These are phyloP conservation scores for Furcifer pardalis DNA, from an alignment of 2,797 vertebrate genomes.

Conservation along the genomic window DNA sequence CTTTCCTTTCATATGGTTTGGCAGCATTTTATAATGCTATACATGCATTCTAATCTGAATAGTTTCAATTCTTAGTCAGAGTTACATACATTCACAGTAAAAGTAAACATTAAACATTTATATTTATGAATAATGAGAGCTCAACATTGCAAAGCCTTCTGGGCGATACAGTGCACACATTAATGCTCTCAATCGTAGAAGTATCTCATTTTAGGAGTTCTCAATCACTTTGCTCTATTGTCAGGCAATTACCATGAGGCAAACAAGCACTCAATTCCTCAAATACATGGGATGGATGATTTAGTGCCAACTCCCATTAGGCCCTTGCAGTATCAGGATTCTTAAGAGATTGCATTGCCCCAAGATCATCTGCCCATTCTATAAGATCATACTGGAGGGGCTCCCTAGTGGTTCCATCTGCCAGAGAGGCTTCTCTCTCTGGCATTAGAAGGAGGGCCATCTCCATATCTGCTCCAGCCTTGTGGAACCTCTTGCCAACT, in stretches of 20 bases:
- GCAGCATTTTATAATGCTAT: constrained; percentile 41
- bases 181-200: not conserved
- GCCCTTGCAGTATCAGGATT: not conserved
- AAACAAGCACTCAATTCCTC: not conserved
- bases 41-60: constrained; percentile 27
- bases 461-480: too few species aligned
- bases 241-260: not conserved
- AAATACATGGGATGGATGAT: not conserved
- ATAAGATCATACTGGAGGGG: too few species aligned
- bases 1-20: constrained; percentile 27
- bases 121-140: not conserved
- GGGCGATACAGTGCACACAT: not conserved
- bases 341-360: too few species aligned
- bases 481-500: too few species aligned
- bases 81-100: not conserved
- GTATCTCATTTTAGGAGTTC: not conserved
- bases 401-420: too few species aligned
- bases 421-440: too few species aligned
- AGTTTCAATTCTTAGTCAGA: not conserved
- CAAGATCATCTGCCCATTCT: too few species aligned
- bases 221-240: not conserved
- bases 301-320: not conserved
- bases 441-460: too few species aligned
- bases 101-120: not conserved
- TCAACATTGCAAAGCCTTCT: not conserved